Percentiles rank a stretch among this genome's conserved stretches.
Evolutionary conservation across 1,140 invertebrate genomes (phyloP).

Genomic region (Drosophila mayri): DNA sequence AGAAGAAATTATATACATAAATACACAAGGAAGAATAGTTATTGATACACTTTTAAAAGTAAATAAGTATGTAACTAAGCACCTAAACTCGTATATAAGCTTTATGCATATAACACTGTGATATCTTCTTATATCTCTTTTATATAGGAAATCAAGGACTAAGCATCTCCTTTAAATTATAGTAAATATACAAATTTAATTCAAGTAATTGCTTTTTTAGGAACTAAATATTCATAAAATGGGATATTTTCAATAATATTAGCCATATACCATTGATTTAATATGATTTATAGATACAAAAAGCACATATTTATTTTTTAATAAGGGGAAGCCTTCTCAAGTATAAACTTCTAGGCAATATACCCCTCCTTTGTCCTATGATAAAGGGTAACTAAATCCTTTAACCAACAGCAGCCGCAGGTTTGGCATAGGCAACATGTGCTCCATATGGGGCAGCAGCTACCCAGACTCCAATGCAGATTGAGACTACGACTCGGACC

Average conservation of each 20-base stretch:
- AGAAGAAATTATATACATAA: neutral
- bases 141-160: too few relatives aligned
- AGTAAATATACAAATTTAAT: too few relatives aligned
- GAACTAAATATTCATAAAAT: neutral
- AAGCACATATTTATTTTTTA: neutral
- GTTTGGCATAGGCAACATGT: slow-evolving; percentile 22
- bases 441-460: slow-evolving; percentile 39
- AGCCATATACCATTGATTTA: neutral
- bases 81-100: too few relatives aligned
- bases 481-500: slow-evolving; percentile 3
- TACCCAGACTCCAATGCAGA: slow-evolving; percentile 9
- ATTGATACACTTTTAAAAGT: too few relatives aligned
- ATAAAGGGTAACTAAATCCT: slow-evolving; percentile 15
- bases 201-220: too few relatives aligned
- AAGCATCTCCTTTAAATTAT: too few relatives aligned
- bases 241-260: neutral
- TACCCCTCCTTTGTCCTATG: neutral
- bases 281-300: neutral
- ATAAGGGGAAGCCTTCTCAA: too few relatives aligned
- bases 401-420: slow-evolving; percentile 6
- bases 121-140: too few relatives aligned
- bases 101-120: too few relatives aligned
- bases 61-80: too few relatives aligned
- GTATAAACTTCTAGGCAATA: neutral
- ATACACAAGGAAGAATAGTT: neutral